These are phyloP conservation scores for Arrhopalites spinosus DNA, from an alignment of 2,888 invertebrate genomes.

Conservation along the genomic window DNA sequence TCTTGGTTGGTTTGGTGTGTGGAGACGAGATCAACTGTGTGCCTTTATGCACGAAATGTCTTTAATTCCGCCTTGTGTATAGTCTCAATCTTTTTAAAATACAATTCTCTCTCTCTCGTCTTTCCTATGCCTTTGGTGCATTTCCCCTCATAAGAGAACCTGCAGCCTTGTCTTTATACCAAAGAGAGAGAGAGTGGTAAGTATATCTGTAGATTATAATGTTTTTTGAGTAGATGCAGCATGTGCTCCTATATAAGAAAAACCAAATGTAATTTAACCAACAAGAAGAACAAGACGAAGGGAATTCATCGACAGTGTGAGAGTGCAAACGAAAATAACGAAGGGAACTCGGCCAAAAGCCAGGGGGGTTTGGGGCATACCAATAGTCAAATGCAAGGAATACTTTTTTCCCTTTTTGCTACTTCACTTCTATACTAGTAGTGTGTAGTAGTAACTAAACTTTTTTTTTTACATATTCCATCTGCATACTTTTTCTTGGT, in stretches of 20 bases:
- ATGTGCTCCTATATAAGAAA: too few relatives aligned
- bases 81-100: neutral
- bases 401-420: too few relatives aligned
- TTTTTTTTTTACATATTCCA: neutral
- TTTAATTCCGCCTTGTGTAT: neutral
- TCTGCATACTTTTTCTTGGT: neutral
- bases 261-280: too few relatives aligned
- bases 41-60: too few relatives aligned
- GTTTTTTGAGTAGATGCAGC: too few relatives aligned
- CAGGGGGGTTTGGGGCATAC: conserved; percentile 41
- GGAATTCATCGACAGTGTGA: conserved; percentile 32
- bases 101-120: neutral
- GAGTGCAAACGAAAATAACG: conserved; percentile 49
- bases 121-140: neutral
- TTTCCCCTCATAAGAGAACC: neutral
- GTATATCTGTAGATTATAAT: neutral
- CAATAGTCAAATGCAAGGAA: conserved; percentile 16
- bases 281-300: neutral
- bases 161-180: neutral
- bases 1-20: too few relatives aligned
- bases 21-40: too few relatives aligned
- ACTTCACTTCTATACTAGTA: neutral
- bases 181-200: too few relatives aligned
- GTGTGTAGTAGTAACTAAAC: neutral
- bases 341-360: conserved; percentile 54